Evolutionary conservation across 2,888 invertebrate genomes (phyloP), one percentile per base, ranked within the genome.

Genomic region (Drosophila stalkeri): DNA sequence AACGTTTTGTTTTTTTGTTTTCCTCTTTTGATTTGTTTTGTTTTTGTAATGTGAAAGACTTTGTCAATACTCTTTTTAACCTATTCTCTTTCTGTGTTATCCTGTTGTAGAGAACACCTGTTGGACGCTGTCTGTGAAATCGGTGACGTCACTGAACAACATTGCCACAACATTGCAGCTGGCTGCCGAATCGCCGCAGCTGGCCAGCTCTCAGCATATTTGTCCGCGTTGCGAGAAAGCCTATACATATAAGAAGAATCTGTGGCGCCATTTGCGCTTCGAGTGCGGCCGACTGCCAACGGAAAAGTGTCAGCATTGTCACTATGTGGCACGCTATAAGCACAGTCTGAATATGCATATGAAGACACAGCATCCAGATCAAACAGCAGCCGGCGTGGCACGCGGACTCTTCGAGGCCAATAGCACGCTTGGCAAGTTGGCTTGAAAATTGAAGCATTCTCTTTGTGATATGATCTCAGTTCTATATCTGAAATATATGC

Each of bases 281-380:
- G 95, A 95, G 82, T 95, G 95, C 80, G 95, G 95, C 62, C 94
- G 94, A 64, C 93, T 93, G 72, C 94, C 95, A 1, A 93, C 94
- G 52, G 94, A 94, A 80, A 92, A 93, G 67, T 95, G 95, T 76
- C 93, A 93, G 1, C 93, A 94, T 77, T 95, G 95, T 75, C 91
- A 93, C 4, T 93, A 92, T 83, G 92, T 94, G 72, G 94, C 94
- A 33, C 93, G 94, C 72, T 94, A 94, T 78, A 94, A 94, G 82
- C 94, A 94, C 72, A 94, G 94, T 77, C 91, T 94, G 35, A 93
- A 94, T 69, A 93, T 93, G 63, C 94, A 94, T 78, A 93, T 94
- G 39, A 91, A 87, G 75, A 91, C 91, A 4, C 93, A 92, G 72
- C 93, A 93, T 91, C 88, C 90, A 9, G 85, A 81, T 52, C 82